Conservation (phyloP, 2,113 vertebrate genomes). For the Peromyscus californicus region DNA sequence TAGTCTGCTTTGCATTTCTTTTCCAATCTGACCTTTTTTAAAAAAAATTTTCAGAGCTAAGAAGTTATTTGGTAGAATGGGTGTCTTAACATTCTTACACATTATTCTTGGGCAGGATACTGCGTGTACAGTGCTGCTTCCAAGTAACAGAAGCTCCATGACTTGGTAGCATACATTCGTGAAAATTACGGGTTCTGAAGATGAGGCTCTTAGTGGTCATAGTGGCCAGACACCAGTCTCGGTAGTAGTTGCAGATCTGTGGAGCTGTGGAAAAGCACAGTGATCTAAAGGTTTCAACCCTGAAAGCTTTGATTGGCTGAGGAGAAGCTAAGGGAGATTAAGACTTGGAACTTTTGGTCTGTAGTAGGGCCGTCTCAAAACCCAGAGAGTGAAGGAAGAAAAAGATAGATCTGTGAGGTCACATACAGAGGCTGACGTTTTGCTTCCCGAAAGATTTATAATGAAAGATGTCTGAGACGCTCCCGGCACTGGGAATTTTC, state of each 20-base stretch:
- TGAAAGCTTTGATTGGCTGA: background rate
- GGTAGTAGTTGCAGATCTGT: background rate
- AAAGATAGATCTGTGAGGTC: background rate
- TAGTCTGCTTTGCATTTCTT: slow-evolving; percentile 18
- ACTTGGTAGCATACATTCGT: background rate
- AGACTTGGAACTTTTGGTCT: background rate
- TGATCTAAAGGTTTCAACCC: background rate
- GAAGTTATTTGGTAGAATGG: background rate
- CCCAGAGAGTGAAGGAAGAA: background rate
- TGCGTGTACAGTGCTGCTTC: background rate
- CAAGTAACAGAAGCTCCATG: background rate
- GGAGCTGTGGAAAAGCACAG: background rate
- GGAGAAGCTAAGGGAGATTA: background rate
- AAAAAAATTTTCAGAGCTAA: background rate
- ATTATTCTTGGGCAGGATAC: background rate
- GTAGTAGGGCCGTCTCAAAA: background rate
- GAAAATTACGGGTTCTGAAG: background rate
- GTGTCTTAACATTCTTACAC: background rate
- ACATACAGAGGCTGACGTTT: background rate
- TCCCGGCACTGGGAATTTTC: background rate
- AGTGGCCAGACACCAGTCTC: background rate
- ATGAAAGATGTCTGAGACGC: background rate
- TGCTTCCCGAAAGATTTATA: background rate
- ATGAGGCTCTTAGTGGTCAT: slow-evolving; percentile 12
- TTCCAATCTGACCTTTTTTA: background rate